These are phyloP conservation scores for Pipistrellus nathusii DNA, from an alignment of 2,797 vertebrate species.

Conservation along the genomic window DNA sequence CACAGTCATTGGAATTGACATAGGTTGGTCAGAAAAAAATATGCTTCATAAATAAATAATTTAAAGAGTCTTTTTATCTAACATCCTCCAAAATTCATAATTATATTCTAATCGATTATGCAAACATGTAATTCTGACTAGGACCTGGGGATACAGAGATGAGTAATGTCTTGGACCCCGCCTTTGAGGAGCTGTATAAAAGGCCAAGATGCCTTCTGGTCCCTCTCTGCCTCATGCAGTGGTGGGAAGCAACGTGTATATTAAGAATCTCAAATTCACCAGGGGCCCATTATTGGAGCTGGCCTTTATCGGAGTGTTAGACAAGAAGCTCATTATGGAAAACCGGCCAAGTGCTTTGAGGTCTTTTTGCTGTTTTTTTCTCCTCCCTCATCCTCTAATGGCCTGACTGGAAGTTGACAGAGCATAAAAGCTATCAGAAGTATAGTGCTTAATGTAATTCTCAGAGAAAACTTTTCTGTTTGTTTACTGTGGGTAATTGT, in stretches of 20 bases:
- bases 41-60: slow-evolving; percentile 36
- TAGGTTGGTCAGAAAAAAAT: slow-evolving; percentile 20
- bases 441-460: slow-evolving; percentile 13
- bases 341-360: slow-evolving; percentile 37
- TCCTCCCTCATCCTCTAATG: slow-evolving; percentile 9
- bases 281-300: background rate
- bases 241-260: background rate
- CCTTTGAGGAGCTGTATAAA: background rate
- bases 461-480: slow-evolving; percentile 20
- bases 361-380: background rate
- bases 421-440: background rate
- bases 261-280: background rate
- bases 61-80: background rate
- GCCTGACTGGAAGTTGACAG: slow-evolving; percentile 56
- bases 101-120: slow-evolving; percentile 41
- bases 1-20: background rate
- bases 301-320: background rate
- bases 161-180: background rate
- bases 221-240: background rate
- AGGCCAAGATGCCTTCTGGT: background rate
- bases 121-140: background rate
- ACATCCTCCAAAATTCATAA: background rate
- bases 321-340: slow-evolving; percentile 38
- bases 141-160: background rate
- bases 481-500: slow-evolving; percentile 51